Conservation (phyloP, 2,888 invertebrate genomes). For the Epinotia bilunana region DNA sequence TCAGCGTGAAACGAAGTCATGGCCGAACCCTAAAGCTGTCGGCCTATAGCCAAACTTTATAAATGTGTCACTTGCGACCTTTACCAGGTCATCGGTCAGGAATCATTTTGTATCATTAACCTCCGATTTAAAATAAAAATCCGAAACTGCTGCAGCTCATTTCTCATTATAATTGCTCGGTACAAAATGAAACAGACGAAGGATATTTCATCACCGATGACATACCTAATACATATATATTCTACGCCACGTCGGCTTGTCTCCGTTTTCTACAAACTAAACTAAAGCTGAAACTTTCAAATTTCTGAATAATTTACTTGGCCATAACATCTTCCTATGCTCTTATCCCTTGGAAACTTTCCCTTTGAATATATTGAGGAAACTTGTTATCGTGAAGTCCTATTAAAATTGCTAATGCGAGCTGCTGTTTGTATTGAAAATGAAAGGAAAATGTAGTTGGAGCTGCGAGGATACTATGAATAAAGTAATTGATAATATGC, state of each 20-base stretch:
- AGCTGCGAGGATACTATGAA: not conserved
- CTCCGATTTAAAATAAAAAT: too few species aligned
- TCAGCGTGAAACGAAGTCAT: too few species aligned
- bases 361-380: constrained; percentile 41
- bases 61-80: too few species aligned
- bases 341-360: constrained; percentile 30
- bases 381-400: constrained; percentile 31
- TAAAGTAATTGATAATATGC: not conserved
- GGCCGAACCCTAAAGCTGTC: too few species aligned
- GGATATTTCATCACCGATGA: too few species aligned
- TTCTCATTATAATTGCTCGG: too few species aligned
- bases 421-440: constrained; percentile 15
- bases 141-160: too few species aligned
- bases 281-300: constrained; percentile 4
- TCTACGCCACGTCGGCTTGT: not conserved
- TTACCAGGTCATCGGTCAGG: too few species aligned
- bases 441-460: not conserved
- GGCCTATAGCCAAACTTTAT: too few species aligned
- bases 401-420: constrained; percentile 33
- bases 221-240: too few species aligned
- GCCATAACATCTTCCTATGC: constrained; percentile 3
- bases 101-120: too few species aligned
- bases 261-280: not conserved
- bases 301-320: constrained; percentile 11
- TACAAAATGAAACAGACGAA: too few species aligned